These are phyloP conservation scores for Cygnus olor DNA, from an alignment of 2,797 vertebrate species.

Conservation along the genomic window DNA sequence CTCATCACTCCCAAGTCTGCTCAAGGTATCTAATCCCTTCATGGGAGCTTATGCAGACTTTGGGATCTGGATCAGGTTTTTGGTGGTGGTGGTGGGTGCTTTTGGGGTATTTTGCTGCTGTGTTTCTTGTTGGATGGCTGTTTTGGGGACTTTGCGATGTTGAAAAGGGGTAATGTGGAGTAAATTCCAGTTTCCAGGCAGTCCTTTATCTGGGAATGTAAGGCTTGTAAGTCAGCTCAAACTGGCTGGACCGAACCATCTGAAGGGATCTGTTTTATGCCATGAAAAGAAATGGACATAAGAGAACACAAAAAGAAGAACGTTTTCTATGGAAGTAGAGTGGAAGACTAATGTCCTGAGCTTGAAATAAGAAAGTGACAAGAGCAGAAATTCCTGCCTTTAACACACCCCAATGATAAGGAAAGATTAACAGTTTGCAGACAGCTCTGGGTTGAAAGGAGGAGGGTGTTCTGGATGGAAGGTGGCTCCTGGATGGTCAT, in stretches of 20 bases:
- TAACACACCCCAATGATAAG: background rate
- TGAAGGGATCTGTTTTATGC: background rate
- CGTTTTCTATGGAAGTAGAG: background rate
- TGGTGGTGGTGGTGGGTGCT: background rate
- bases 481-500: background rate
- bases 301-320: background rate
- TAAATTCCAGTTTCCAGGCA: background rate
- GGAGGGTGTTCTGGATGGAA: background rate
- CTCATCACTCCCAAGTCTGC: background rate
- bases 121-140: background rate
- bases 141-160: background rate
- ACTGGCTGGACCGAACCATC: background rate
- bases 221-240: background rate
- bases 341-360: background rate
- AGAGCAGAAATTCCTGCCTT: background rate
- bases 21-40: background rate
- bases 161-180: background rate
- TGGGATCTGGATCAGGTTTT: background rate
- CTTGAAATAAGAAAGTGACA: background rate
- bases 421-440: background rate
- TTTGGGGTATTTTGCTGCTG: background rate
- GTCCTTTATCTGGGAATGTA: background rate
- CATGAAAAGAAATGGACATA: background rate
- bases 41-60: rapidly evolving
- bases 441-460: background rate